Percentiles rank a stretch among this genome's conserved stretches.
phyloP scores from a whole-genome alignment of 2,113 vertebrate species.

The Myrmecobius fasciatus region DNA sequence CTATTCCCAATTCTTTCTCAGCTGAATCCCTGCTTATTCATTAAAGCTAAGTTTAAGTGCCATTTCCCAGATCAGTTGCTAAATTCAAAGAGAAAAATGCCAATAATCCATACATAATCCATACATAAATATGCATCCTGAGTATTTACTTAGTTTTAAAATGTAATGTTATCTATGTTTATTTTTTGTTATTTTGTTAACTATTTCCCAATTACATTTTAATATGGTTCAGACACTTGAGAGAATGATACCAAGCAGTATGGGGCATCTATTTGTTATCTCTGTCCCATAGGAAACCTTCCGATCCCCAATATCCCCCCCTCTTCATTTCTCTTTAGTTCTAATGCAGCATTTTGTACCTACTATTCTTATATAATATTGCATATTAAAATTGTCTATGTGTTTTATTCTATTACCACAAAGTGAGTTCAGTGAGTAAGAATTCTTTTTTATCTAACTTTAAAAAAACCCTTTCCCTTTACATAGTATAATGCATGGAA shows the following conservation, averaged over 20 bases:
- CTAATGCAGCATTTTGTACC: background rate
- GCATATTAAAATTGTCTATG: background rate
- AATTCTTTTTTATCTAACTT: background rate
- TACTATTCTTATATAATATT: background rate
- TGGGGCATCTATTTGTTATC: background rate
- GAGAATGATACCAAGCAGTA: background rate
- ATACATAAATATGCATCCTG: background rate
- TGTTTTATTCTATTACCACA: background rate
- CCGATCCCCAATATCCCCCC: background rate
- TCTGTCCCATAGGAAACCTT: background rate
- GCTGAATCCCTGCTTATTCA: background rate
- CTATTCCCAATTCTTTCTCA: background rate
- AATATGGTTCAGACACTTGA: background rate
- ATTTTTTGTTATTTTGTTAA: background rate
- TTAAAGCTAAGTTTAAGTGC: background rate
- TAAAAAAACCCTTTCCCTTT: background rate
- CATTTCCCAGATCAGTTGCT: background rate
- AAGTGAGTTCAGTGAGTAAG: background rate
- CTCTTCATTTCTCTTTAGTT: background rate
- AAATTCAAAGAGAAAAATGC: background rate
- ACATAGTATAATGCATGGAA: background rate
- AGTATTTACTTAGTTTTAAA: background rate
- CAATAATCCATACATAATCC: background rate
- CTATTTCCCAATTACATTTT: background rate
- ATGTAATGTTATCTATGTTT: background rate